Percentiles rank a stretch among this genome's conserved stretches.
These are phyloP conservation scores for Tetramorium bicarinatum DNA, from an alignment of 2,888 invertebrate genomes.

Conservation along the genomic window DNA sequence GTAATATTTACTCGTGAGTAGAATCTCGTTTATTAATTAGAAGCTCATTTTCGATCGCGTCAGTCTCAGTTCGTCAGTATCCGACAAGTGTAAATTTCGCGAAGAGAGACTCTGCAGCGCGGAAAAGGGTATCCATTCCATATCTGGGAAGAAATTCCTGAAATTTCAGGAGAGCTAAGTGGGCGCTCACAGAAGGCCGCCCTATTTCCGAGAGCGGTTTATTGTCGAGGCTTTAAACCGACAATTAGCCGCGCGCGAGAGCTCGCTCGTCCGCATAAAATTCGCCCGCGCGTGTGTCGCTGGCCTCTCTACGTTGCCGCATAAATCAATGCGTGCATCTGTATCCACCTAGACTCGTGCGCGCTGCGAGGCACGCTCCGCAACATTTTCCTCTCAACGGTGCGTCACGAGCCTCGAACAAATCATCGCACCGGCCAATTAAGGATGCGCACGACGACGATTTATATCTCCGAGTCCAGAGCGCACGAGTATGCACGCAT, in stretches of 20 bases:
- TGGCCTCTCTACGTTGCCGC: neutral
- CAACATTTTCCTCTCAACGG: slow-evolving; percentile 54
- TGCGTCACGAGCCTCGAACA: slow-evolving; percentile 71
- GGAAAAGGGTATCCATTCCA: neutral
- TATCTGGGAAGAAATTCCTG: neutral
- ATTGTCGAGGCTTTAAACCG: neutral
- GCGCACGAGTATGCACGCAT: neutral
- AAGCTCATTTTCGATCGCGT: neutral
- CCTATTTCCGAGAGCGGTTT: slow-evolving; percentile 1
- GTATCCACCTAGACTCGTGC: slow-evolving; percentile 15
- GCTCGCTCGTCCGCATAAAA: slow-evolving; percentile 3
- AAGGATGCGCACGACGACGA: slow-evolving; percentile 71
- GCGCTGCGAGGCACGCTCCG: slow-evolving; percentile 1
- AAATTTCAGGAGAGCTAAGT: neutral
- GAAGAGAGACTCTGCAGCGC: neutral
- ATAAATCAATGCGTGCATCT: slow-evolving; percentile 27
- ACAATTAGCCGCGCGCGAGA: slow-evolving; percentile 19
- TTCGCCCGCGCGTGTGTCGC: slow-evolving; percentile 2
- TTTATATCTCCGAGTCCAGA: slow-evolving; percentile 66
- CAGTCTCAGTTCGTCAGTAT: neutral
- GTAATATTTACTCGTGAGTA: neutral
- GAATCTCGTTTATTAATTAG: neutral
- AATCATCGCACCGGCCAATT: slow-evolving; percentile 73
- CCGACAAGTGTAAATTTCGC: slow-evolving; percentile 1
- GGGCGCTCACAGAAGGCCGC: neutral